phyloP scores from a whole-genome alignment of 2,888 invertebrate species.

The Volucella inflata region DNA sequence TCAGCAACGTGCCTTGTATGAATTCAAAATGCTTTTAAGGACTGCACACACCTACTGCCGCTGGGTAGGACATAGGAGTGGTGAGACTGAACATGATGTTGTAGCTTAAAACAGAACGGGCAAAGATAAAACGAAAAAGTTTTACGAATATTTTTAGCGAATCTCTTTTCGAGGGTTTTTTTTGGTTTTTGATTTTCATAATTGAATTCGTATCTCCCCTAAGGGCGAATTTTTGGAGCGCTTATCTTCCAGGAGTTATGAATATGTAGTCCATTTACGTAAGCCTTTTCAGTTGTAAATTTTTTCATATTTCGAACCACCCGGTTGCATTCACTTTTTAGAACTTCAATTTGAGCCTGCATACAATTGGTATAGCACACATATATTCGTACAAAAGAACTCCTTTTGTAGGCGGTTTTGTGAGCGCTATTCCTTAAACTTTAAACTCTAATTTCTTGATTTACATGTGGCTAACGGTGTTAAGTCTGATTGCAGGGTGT shows the following conservation, averaged over 20 bases:
- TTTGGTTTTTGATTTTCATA: constrained; percentile 47
- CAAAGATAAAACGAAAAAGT: constrained; percentile 64
- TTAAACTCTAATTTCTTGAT: constrained; percentile 29
- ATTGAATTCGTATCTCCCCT: constrained; percentile 61
- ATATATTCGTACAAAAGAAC: no score
- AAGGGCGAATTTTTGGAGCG: constrained; percentile 43
- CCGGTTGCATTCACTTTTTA: constrained; percentile 36
- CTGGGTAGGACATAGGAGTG: no score
- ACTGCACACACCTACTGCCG: constrained; percentile 47
- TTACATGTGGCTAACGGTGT: constrained; percentile 29
- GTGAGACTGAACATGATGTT: no score
- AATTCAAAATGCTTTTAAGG: constrained; percentile 69
- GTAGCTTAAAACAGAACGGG: no score
- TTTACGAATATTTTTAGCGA: constrained; percentile 53
- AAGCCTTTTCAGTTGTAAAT: constrained; percentile 29
- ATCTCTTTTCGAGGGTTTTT: constrained; percentile 27
- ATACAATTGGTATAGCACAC: background rate
- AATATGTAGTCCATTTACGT: constrained; percentile 53
- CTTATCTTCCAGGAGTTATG: constrained; percentile 42
- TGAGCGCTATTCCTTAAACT: constrained; percentile 24
- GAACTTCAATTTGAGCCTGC: constrained; percentile 42
- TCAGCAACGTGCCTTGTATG: constrained; percentile 65
- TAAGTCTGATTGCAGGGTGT: background rate
- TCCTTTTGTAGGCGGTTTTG: background rate
- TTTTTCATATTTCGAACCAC: no score